phyloP scores from a whole-genome alignment of 2,113 vertebrate species.

The zebrafish (Danio rerio) region GRCz12tu NC_133186.1:8885001-8885500 shows the following conservation, averaged over 20 bases:
- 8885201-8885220: background rate
- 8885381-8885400: background rate
- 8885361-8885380: background rate
- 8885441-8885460: background rate
- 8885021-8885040: background rate
- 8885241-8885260: background rate
- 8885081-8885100: no score
- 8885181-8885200: background rate
- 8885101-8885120: no score
- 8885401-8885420: slow-evolving; percentile 17
- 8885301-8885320: no score
- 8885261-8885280: no score
- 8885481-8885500: background rate
- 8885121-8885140: no score
- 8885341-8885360: background rate
- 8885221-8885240: background rate
- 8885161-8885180: no score
- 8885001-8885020: background rate
- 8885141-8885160: no score
- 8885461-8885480: background rate
- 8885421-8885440: slow-evolving; percentile 18
- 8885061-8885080: background rate
- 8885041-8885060: background rate
- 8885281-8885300: no score
- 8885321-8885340: no score